These are phyloP conservation scores for Drosophila chauvacae DNA, from an alignment of 1,140 invertebrate genomes.

Conservation along the genomic window DNA sequence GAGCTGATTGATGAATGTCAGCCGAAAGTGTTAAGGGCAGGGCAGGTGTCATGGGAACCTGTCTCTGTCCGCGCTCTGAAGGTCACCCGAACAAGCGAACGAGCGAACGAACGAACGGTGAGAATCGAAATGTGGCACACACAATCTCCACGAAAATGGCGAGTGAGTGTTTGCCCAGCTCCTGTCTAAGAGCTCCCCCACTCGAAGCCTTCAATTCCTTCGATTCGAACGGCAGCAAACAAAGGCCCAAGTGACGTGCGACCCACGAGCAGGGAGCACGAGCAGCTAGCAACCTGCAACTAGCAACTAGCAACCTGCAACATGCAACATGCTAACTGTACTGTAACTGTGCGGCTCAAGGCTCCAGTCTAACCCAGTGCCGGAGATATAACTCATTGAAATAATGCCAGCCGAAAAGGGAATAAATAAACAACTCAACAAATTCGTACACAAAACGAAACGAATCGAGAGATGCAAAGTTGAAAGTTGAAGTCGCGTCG, in stretches of 20 bases:
- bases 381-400: conserved; percentile 36
- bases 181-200: conserved; percentile 55
- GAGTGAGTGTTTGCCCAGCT: conserved; percentile 65
- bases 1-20: conserved; percentile 80
- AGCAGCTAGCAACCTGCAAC: conserved; percentile 7
- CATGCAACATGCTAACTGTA: conserved; percentile 61
- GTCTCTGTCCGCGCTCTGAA: conserved; percentile 28
- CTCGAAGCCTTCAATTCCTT: conserved; percentile 71
- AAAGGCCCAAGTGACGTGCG: conserved; percentile 66
- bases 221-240: conserved; percentile 57
- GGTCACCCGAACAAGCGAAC: conserved; percentile 11
- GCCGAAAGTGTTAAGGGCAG: conserved; percentile 46
- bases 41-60: conserved; percentile 75
- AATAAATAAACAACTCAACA: conserved; percentile 44
- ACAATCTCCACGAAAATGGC: conserved; percentile 1
- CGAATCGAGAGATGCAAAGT: conserved; percentile 66
- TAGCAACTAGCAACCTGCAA: conserved; percentile 39
- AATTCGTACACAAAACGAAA: conserved; percentile 26
- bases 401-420: conserved; percentile 48
- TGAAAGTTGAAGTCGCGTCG: conserved; percentile 62
- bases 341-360: conserved; percentile 24
- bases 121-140: conserved; percentile 46
- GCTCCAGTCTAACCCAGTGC: conserved; percentile 42
- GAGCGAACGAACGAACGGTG: background rate
- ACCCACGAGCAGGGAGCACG: conserved; percentile 17